Base-by-base conservation (phyloP, 2,888 invertebrate genomes). In the Pammene aurita region DNA sequence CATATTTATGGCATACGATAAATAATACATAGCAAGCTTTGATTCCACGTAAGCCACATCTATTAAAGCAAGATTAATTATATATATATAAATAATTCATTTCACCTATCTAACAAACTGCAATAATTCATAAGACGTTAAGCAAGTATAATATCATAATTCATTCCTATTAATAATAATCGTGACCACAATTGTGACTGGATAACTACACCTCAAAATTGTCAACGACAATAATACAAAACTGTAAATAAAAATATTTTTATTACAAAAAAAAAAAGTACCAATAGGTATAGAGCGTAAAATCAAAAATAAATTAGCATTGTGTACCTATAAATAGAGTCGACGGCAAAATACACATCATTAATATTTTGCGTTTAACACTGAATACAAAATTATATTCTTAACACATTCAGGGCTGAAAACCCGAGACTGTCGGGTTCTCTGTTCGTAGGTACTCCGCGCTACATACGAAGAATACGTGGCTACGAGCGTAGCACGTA, bases 1-100 rank as follows among this genome's bases (percentile, higher is more conserved):
- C n/a, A n/a, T n/a, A n/a, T n/a, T n/a, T n/a, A n/a, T n/a, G n/a
- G n/a, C n/a, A n/a, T n/a, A n/a, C n/a, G n/a, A n/a, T n/a, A n/a
- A n/a, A n/a, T n/a, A n/a, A n/a, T n/a, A n/a, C 26, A 58, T 58
- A 58, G 34, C 13, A 41, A 50, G 50, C 38, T 18, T 26, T 18
- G 13, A 18, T 41, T 52, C n/a, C 10, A 52, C 18, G 42, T 58
- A 66, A 38, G 58, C 58, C 44, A 52, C 58, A 52, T 26, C 0
- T 66, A 66, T 66, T 52, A 58, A 58, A 60, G 66, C 58, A 44
- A 35, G 7, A 26, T 65, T 65, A 38, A 50, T 58, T 60, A 7
- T 16, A 26, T 42, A 52, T 42, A 35, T 13, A 55, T 55, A 38
- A 11, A 26, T 26, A 26, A 26, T 26, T 42, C 6, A 11, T 42